phyloP scores from a whole-genome alignment of 2,888 invertebrate genomes.

The Nomada goodeniana region DNA sequence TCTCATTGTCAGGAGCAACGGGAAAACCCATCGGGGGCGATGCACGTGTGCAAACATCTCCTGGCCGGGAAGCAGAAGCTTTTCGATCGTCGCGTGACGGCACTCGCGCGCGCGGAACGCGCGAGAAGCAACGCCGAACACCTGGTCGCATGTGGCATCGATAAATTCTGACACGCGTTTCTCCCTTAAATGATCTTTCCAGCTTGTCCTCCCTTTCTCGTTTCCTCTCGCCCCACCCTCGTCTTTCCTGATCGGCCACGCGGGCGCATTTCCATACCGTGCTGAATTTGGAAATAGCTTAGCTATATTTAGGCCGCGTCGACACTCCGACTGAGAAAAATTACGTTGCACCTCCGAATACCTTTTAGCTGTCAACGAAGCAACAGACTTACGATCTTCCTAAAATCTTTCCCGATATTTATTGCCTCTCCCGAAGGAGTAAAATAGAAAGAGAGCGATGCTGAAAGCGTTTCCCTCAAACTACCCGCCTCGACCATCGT shows the following conservation, averaged over 20 bases:
- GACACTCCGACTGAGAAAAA: constrained; percentile 26
- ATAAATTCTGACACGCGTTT: constrained; percentile 58
- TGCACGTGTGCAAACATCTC: constrained; percentile 59
- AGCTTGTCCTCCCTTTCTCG: constrained; percentile 22
- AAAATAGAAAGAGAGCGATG: neutral
- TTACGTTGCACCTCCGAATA: constrained; percentile 17
- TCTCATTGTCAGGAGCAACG: too few relatives aligned
- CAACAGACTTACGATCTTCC: constrained; percentile 62
- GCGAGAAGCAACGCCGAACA: constrained; percentile 47
- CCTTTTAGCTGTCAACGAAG: constrained; percentile 36
- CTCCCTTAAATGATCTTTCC: constrained; percentile 14
- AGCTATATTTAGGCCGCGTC: constrained; percentile 63
- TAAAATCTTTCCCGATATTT: constrained; percentile 40
- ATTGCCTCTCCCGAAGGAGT: constrained; percentile 15
- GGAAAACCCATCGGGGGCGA: too few relatives aligned
- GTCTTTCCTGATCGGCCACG: constrained; percentile 32
- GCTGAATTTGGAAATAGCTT: constrained; percentile 62
- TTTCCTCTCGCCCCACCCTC: neutral
- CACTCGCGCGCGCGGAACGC: constrained; percentile 33
- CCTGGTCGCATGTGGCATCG: constrained; percentile 66
- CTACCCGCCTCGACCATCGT: constrained; percentile 12
- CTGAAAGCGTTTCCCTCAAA: constrained; percentile 4
- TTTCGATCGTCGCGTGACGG: constrained; percentile 32
- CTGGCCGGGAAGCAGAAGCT: neutral
- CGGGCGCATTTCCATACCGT: constrained; percentile 8